These are phyloP conservation scores for Trichopria drosophilae DNA, from an alignment of 2,888 invertebrate species.

Conservation along the genomic window DNA sequence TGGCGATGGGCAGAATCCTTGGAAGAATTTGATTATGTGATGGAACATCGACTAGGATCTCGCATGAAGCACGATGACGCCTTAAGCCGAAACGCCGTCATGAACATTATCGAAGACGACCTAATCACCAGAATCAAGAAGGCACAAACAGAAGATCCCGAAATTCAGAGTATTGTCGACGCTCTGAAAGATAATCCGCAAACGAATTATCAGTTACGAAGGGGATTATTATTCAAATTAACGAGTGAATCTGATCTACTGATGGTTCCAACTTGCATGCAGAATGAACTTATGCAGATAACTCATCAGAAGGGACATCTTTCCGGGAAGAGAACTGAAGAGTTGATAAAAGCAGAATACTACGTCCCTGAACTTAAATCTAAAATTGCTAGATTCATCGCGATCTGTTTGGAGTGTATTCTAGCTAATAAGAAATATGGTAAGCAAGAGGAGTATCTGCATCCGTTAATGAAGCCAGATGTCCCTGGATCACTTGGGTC, in stretches of 20 bases:
- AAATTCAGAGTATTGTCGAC: not conserved
- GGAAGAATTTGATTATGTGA: not conserved
- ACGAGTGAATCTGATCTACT: not conserved
- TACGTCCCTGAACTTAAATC: not conserved
- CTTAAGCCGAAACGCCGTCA: not conserved
- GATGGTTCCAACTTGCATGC: not conserved
- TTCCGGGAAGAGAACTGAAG: not conserved
- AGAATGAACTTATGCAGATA: not conserved
- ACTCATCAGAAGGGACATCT: not conserved
- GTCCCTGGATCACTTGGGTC: too few species aligned
- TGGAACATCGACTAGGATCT: not conserved
- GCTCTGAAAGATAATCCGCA: not conserved
- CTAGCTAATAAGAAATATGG: too few species aligned
- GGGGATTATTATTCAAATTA: not conserved
- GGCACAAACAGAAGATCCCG: not conserved
- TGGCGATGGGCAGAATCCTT: conserved; percentile 1
- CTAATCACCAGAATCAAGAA: not conserved
- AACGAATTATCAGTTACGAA: not conserved
- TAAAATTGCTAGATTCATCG: not conserved
- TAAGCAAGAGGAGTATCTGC: too few species aligned
- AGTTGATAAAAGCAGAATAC: not conserved
- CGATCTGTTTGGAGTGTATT: not conserved
- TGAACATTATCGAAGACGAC: conserved; percentile 2
- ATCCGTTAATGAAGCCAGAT: too few species aligned
- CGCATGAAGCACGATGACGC: conserved; percentile 1